phyloP scores from a whole-genome alignment of 1,140 invertebrate genomes.

The Aricia agestis region DNA sequence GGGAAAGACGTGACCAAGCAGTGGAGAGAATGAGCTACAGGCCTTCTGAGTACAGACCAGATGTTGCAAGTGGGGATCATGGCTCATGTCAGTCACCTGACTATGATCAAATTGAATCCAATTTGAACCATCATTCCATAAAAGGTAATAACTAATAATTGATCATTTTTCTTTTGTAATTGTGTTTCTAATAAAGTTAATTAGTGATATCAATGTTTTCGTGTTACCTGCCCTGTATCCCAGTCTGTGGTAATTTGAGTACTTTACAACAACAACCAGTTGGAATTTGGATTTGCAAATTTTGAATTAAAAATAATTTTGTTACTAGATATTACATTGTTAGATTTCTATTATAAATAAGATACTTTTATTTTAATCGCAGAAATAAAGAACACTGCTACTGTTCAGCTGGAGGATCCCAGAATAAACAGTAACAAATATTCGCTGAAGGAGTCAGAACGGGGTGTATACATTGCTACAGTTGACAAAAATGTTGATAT shows the following conservation, averaged over 20 bases:
- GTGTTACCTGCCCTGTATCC: not conserved
- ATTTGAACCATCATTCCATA: constrained; percentile 31
- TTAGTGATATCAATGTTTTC: not conserved
- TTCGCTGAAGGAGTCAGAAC: constrained; percentile 34
- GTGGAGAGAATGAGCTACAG: constrained; percentile 12
- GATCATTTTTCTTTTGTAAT: constrained; percentile 3
- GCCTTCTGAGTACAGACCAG: constrained; percentile 1
- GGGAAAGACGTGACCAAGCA: not conserved
- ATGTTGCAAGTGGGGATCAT: not conserved
- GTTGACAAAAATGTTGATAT: constrained; percentile 39
- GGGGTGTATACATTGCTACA: constrained; percentile 36
- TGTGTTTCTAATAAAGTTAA: not conserved
- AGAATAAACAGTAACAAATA: constrained; percentile 52
- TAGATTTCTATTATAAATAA: not conserved
- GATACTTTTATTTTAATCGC: constrained; percentile 24
- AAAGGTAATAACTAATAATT: constrained; percentile 39
- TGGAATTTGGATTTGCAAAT: no score
- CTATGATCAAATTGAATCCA: constrained; percentile 32
- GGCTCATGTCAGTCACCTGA: constrained; percentile 53
- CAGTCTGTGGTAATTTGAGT: constrained; percentile 1
- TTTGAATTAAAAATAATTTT: no score
- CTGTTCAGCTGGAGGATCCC: constrained; percentile 46
- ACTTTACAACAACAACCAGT: no score
- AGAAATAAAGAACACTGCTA: constrained; percentile 51
- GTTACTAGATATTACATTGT: constrained; percentile 12